These are phyloP conservation scores for Dryobates pubescens DNA, from an alignment of 2,797 vertebrate genomes.

Conservation along the genomic window DNA sequence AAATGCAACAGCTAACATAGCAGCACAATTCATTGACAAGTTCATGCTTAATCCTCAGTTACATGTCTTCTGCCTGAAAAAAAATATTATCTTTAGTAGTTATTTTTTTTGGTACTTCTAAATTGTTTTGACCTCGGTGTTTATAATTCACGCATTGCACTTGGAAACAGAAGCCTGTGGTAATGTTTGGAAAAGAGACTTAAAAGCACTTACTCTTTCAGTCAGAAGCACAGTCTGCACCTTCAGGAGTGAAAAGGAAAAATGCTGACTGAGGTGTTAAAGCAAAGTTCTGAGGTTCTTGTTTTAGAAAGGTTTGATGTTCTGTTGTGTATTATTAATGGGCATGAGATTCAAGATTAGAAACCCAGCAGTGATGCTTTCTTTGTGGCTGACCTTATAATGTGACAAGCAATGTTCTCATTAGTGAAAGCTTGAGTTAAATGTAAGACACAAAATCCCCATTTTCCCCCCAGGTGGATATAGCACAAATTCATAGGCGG, in stretches of 20 bases:
- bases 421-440: constrained; percentile 11
- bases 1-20: neutral
- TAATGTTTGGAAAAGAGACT: neutral
- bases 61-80: neutral
- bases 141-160: neutral
- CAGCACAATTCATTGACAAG: neutral
- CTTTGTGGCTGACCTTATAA: constrained; percentile 35
- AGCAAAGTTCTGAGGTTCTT: constrained; percentile 25
- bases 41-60: neutral
- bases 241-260: constrained; percentile 1
- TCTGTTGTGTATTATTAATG: constrained; percentile 58
- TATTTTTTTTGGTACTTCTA: neutral
- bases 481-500: neutral
- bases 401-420: neutral
- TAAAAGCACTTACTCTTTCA: constrained; percentile 12
- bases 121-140: neutral
- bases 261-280: constrained; percentile 35
- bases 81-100: neutral
- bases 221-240: neutral
- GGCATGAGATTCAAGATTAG: constrained; percentile 30
- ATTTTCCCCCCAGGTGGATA: neutral
- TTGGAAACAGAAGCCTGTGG: neutral
- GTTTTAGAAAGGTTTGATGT: constrained; percentile 42
- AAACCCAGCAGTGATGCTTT: constrained; percentile 43
- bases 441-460: neutral